phyloP scores from a whole-genome alignment of 2,888 invertebrate genomes.

The Epiblema foenella region DNA sequence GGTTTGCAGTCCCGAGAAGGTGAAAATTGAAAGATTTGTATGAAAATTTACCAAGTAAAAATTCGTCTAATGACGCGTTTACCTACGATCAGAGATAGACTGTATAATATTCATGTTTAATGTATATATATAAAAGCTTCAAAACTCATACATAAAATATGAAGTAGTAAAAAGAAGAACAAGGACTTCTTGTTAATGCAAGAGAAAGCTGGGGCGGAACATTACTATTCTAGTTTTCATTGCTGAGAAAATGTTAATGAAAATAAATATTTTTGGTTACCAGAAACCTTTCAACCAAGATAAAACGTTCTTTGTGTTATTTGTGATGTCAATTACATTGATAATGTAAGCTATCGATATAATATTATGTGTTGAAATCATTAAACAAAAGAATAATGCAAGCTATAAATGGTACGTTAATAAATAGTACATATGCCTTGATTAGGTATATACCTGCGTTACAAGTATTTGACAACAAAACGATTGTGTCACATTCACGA shows the following conservation, averaged over 20 bases:
- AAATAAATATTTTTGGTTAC: background rate
- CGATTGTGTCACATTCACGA: background rate
- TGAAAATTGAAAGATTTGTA: too few species aligned
- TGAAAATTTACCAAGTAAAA: too few species aligned
- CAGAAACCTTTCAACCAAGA: background rate
- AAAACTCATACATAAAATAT: background rate
- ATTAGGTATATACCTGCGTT: too few species aligned
- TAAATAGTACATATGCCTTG: background rate
- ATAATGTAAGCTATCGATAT: too few species aligned
- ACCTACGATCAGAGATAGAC: too few species aligned
- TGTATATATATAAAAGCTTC: background rate
- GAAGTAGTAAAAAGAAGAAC: background rate
- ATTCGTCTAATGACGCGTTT: background rate
- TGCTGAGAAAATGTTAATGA: background rate
- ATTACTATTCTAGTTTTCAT: background rate
- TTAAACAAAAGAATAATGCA: background rate
- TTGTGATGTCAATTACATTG: too few species aligned
- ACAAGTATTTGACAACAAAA: background rate
- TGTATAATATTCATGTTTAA: too few species aligned
- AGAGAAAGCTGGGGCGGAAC: background rate
- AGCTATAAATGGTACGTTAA: background rate
- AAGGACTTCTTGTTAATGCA: background rate
- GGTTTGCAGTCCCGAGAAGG: too few species aligned
- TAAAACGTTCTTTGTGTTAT: background rate
- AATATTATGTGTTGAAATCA: background rate